phyloP scores from a whole-genome alignment of 2,888 invertebrate genomes.

The Lasius platythorax region DNA sequence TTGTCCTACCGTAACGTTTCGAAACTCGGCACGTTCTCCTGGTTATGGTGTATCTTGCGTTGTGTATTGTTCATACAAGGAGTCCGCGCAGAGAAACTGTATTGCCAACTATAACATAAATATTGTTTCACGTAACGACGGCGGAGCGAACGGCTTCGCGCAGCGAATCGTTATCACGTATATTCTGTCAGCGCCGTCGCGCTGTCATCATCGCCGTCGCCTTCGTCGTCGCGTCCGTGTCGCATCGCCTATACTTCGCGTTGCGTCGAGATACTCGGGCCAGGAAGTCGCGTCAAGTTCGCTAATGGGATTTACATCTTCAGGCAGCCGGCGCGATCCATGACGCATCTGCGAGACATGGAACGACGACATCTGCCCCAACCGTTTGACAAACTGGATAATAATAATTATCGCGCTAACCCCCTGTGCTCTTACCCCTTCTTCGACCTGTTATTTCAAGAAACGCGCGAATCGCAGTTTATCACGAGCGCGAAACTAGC shows the following conservation, averaged over 20 bases:
- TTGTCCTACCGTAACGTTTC: constrained; percentile 41
- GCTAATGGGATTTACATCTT: constrained; percentile 81
- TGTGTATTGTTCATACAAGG: constrained; percentile 45
- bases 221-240: constrained; percentile 32
- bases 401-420: constrained; percentile 76
- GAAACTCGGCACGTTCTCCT: constrained; percentile 46
- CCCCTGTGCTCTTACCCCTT: constrained; percentile 19
- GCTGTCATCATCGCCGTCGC: constrained; percentile 24
- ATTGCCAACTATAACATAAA: constrained; percentile 44
- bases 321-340: constrained; percentile 70
- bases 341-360: constrained; percentile 63
- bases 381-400: constrained; percentile 78
- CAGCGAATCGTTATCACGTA: constrained; percentile 37
- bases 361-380: constrained; percentile 62
- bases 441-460: constrained; percentile 61
- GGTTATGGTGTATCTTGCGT: constrained; percentile 38
- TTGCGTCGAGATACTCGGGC: constrained; percentile 59
- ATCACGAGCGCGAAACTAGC: constrained; percentile 57
- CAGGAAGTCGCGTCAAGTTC: constrained; percentile 78
- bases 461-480: constrained; percentile 61
- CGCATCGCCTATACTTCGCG: constrained; percentile 35
- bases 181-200: constrained; percentile 42
- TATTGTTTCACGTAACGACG: constrained; percentile 43
- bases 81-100: constrained; percentile 28
- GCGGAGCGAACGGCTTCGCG: constrained; percentile 33